These are phyloP conservation scores for Sebastes schlegelii DNA, from an alignment of 2,113 vertebrate genomes.

Conservation along the genomic window DNA sequence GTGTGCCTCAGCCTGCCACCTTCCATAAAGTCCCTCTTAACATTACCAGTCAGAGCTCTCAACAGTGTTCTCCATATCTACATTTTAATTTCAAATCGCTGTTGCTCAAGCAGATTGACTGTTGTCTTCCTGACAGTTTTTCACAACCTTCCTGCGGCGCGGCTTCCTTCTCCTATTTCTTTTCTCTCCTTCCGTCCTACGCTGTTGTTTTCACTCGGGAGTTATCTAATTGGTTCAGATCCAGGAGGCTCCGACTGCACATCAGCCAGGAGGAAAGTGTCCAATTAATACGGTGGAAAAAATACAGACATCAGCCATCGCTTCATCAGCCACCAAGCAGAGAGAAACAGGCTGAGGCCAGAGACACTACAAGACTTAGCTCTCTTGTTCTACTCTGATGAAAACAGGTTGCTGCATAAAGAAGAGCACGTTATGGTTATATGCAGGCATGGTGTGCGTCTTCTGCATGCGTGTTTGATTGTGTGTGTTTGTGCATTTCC, in stretches of 20 bases:
- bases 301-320: conserved; percentile 56
- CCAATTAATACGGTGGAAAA: conserved; percentile 73
- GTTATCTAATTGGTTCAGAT: conserved; percentile 77
- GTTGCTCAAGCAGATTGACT: conserved; percentile 40
- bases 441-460: background rate
- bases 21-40: conserved; percentile 40
- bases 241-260: conserved; percentile 69
- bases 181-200: conserved; percentile 38
- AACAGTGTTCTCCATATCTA: conserved; percentile 27
- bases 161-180: conserved; percentile 4
- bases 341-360: conserved; percentile 27
- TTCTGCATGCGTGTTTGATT: conserved; percentile 14
- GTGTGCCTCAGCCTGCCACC: conserved; percentile 16
- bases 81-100: conserved; percentile 49
- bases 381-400: conserved; percentile 36
- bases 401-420: conserved; percentile 43
- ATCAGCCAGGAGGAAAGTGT: conserved; percentile 68
- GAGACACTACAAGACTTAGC: conserved; percentile 22
- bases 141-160: conserved; percentile 17
- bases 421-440: background rate
- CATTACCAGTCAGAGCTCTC: conserved; percentile 33
- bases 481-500: conserved; percentile 7
- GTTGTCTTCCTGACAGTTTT: conserved; percentile 35
- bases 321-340: conserved; percentile 49
- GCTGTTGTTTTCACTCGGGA: conserved; percentile 64